A percentile compares a stretch with the other conserved stretches of the same genome.
Conservation (phyloP, 1,140 invertebrate genomes). For the Druon quercuslanigerum region DNA sequence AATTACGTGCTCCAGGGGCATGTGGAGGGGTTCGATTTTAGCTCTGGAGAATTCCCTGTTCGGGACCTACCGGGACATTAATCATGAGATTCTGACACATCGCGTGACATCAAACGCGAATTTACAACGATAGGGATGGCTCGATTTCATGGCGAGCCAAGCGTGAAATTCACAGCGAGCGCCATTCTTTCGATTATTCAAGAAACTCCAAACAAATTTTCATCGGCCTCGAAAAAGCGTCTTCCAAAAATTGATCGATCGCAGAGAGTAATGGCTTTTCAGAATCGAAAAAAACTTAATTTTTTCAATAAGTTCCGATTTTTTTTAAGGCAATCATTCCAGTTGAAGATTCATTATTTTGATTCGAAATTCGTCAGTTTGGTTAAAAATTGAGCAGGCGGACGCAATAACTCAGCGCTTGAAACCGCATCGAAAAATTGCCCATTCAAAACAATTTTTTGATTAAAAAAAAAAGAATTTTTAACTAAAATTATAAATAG, state of each 20-base stretch:
- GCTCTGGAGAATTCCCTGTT: conserved; percentile 49
- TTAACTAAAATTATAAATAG: too few relatives aligned
- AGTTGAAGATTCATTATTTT: too few relatives aligned
- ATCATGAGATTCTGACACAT: conserved; percentile 67
- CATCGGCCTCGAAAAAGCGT: too few relatives aligned
- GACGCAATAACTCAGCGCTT: too few relatives aligned
- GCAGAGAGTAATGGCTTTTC: background rate
- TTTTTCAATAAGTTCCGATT: too few relatives aligned
- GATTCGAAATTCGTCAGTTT: too few relatives aligned
- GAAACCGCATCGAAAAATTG: too few relatives aligned
- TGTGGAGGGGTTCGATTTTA: conserved; percentile 44
- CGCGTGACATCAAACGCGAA: conserved; percentile 66
- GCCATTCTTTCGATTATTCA: conserved; percentile 29
- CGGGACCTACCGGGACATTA: conserved; percentile 59
- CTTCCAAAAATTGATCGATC: background rate
- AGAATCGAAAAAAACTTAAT: background rate
- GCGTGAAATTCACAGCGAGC: conserved; percentile 44
- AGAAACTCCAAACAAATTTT: background rate
- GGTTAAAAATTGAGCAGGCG: too few relatives aligned
- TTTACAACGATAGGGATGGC: conserved; percentile 57
- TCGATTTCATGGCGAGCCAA: conserved; percentile 55
- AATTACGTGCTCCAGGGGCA: conserved; percentile 39
- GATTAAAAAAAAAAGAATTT: too few relatives aligned
- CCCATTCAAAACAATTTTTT: too few relatives aligned
- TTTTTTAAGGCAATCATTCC: too few relatives aligned